Evolutionary conservation across 2,888 invertebrate species (phyloP), one percentile per base, ranked within the genome.

Genomic region (Macaria liturata): DNA sequence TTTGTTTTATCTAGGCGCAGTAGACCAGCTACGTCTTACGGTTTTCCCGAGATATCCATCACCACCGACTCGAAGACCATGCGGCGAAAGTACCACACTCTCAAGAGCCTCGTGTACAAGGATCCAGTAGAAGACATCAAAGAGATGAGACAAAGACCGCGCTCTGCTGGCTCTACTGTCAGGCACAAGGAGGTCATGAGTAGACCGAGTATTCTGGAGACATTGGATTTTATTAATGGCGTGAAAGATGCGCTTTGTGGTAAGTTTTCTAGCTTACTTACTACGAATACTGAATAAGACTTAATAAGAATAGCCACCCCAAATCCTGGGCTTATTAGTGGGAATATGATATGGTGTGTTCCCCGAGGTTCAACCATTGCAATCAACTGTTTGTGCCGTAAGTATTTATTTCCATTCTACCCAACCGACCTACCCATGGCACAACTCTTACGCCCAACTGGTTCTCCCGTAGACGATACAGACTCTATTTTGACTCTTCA

Each of bases 91-190:
- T 82, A 82, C 52, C 82, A 82, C 31, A 82, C 82, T 1, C 44
- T 82, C 49, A 80, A 80, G 67, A 92, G 86, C 62, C 62, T 91
- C 47, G 91, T 91, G 51, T 92, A 91, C 45, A 85, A 83, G 0
- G 91, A 91, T 31, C 86, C 86, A 0, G 88, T 89, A 60, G 91
- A 91, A 43, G 88, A 76, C 52, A 80, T 91, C 0, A 80, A 79
- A 53, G 88, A 88, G 68, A 63, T 91, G 74, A 76, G 86, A 56
- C 73, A 84, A 49, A 76, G 89, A 61, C 90, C 90, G 0, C 68
- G 89, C 65, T 91, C 92, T 61, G 91, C 91, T 20, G 90, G 92
- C 37, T 89, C 89, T 55, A 89, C 91, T 47, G 66, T 91, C 39
- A 86, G 85, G 71, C 81, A 82, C 55, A 88, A 84, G 57, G 87